Evolutionary conservation across 2,888 invertebrate genomes (phyloP), one percentile per base, ranked within the genome.

Genomic region (Hoplodrina ambigua): DNA sequence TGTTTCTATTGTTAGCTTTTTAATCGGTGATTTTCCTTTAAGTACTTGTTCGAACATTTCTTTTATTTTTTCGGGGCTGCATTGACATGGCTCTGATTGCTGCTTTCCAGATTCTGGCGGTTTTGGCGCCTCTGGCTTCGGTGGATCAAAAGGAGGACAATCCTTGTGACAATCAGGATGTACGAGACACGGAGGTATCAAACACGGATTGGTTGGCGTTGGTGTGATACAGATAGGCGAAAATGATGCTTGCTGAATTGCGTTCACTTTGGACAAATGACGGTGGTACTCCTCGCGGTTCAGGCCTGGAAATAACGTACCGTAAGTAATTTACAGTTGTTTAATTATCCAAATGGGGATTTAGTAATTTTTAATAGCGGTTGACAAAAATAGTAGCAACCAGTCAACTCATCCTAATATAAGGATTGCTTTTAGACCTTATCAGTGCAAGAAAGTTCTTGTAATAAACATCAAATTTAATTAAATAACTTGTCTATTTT

Each of bases 1-100:
- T 15, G 15, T 11, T 44, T 10, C 10, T 4, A 13, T 11, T 44
- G 44, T 11, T 44, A 8, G 37, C 8, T 37, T 1, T 44, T 2
- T 3, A 46, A 56, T 62, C 1, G 30, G 15, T 20, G 67, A 4
- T 25, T 68, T 71, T 4, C 52, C 19, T 44, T 70, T 62, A 13
- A 60, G 52, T 33, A 71, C 68, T 73, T 68, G 37, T 69, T 72
- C 49, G 46, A 65, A 60, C 65, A 81, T 46, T 33, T 68, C 30
- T 59, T 53, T 68, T 41, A 80, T 37, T 50, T 60, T 70, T 78
- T 89, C 89, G 4, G 74, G 72, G 57, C 49, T 71, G n/a, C 74
- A 75, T 19, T 55, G 63, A 57, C 74, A 75, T 19, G 60, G 57
- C 1, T 46, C 46, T 17, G 6, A 4, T 46, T 17, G 15, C 13